These are phyloP conservation scores for Sprattus sprattus DNA, from an alignment of 2,113 vertebrate genomes.

Conservation along the genomic window DNA sequence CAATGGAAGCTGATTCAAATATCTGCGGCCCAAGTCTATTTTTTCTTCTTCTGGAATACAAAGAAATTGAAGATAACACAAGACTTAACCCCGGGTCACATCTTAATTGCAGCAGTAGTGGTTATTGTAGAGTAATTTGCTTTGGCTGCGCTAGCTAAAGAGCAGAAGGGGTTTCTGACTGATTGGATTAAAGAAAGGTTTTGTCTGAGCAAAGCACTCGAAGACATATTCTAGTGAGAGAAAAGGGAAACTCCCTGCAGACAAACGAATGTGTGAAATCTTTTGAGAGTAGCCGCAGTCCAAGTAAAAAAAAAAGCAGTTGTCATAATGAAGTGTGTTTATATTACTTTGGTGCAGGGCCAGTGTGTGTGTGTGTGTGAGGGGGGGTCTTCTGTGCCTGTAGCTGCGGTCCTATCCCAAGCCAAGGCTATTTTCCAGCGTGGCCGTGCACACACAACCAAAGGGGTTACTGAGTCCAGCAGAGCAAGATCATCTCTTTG, in stretches of 20 bases:
- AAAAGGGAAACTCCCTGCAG: slow-evolving; percentile 11
- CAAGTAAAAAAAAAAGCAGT: not conserved
- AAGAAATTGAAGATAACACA: slow-evolving; percentile 35
- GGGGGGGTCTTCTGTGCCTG: slow-evolving; percentile 15
- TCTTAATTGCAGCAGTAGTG: slow-evolving; percentile 33
- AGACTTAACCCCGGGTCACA: slow-evolving; percentile 32
- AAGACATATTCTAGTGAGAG: not conserved
- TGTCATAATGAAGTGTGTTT: not conserved
- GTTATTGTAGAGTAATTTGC: slow-evolving; percentile 33
- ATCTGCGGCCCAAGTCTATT: slow-evolving; percentile 23
- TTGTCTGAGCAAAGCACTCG: not conserved
- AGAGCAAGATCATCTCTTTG: slow-evolving; percentile 68
- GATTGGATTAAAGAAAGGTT: not conserved
- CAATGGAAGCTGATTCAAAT: slow-evolving; percentile 22
- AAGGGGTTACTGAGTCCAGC: slow-evolving; percentile 49
- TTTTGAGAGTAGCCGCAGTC: not conserved
- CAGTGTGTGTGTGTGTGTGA: not conserved
- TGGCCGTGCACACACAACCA: slow-evolving; percentile 46
- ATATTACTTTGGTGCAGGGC: slow-evolving; percentile 2
- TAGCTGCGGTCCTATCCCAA: slow-evolving; percentile 49
- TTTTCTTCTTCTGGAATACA: not conserved
- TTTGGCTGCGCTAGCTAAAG: slow-evolving; percentile 13
- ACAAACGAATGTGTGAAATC: slow-evolving; percentile 1
- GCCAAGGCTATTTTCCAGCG: slow-evolving; percentile 60
- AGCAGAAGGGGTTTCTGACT: not conserved